Percentiles rank a stretch among this genome's conserved stretches.
phyloP scores from a whole-genome alignment of 2,797 vertebrate species.

The Phaenicophaeus curvirostris region DNA sequence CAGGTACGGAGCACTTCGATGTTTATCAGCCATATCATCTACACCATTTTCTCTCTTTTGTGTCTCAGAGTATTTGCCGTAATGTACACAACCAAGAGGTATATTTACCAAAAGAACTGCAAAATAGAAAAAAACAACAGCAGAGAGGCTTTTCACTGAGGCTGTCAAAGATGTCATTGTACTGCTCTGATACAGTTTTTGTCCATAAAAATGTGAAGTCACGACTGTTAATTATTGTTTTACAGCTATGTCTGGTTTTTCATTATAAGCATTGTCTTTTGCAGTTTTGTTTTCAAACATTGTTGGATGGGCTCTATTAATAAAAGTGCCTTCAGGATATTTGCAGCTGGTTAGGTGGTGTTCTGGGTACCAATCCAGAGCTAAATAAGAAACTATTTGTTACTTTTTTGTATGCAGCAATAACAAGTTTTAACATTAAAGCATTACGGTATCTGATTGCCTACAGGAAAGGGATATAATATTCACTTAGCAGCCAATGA shows the following conservation, averaged over 20 bases:
- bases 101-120: neutral
- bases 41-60: neutral
- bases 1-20: neutral
- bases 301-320: constrained; percentile 1
- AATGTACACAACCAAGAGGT: neutral
- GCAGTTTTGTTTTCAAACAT: neutral
- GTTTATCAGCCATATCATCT: neutral
- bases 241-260: neutral
- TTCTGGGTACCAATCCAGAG: constrained; percentile 20
- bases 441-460: constrained; percentile 63
- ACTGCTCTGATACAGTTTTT: neutral
- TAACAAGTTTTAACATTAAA: constrained; percentile 70
- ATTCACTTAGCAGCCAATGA: constrained; percentile 64
- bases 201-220: neutral
- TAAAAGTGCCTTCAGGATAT: constrained; percentile 38
- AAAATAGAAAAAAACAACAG: neutral
- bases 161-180: neutral
- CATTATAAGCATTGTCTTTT: neutral
- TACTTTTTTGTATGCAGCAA: constrained; percentile 51
- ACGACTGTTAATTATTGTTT: neutral
- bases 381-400: constrained; percentile 57
- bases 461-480: constrained; percentile 64
- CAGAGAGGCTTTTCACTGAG: neutral
- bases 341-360: constrained; percentile 23
- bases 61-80: neutral